Evolutionary conservation across 2,888 invertebrate genomes (phyloP).

Genomic region (Lithophane semibrunnea): DNA sequence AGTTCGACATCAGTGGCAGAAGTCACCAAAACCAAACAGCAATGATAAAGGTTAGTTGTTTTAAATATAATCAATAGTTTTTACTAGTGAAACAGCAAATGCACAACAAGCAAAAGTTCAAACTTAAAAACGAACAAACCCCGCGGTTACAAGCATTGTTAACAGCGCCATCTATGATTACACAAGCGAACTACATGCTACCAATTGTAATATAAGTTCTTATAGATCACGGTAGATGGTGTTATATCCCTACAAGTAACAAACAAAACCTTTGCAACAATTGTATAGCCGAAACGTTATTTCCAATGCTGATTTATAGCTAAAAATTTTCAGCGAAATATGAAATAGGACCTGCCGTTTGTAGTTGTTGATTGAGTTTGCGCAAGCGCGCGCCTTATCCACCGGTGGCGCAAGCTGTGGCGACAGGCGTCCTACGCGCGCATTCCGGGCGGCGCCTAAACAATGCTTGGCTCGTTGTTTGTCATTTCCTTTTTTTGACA

Average conservation of each 20-base stretch:
- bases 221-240: constrained; percentile 67
- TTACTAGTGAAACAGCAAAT: too few species aligned
- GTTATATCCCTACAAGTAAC: constrained; percentile 21
- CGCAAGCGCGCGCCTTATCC: constrained; percentile 70
- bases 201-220: constrained; percentile 17
- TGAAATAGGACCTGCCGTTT: constrained; percentile 14
- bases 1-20: constrained; percentile 91
- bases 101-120: not conserved
- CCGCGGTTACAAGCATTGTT: not conserved
- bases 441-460: constrained; percentile 70
- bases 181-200: constrained; percentile 28
- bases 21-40: constrained; percentile 82
- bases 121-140: not conserved
- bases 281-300: not conserved
- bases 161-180: constrained; percentile 78
- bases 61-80: too few species aligned
- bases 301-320: constrained; percentile 1
- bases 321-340: constrained; percentile 16
- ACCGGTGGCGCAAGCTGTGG: constrained; percentile 72
- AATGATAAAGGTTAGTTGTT: constrained; percentile 80
- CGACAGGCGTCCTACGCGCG: constrained; percentile 79
- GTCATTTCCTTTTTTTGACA: constrained; percentile 55
- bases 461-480: constrained; percentile 51
- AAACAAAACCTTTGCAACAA: constrained; percentile 8
- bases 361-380: constrained; percentile 51